Base-by-base conservation (phyloP, 2,797 vertebrate species). In the Sciurus carolinensis region DNA sequence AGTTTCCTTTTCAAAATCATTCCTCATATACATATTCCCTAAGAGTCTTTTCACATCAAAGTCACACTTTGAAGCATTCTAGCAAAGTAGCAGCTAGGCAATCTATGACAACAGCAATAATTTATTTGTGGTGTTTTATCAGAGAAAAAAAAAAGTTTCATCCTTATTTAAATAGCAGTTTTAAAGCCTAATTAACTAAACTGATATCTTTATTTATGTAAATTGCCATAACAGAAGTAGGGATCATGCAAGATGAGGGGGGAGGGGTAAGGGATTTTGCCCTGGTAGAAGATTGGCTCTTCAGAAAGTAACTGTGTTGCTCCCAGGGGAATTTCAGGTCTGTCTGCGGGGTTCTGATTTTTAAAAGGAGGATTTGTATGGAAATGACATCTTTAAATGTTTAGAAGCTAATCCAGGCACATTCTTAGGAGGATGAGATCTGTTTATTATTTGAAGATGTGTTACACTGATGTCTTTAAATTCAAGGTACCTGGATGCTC, bases 151-250 rank as follows among this genome's bases (percentile, higher is more conserved):
- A 92, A 96, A 96, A 95, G 82, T 87, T 95, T 76, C 91, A 83
- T 88, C 94, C 54, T 96, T 93, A 88, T 95, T 97, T 96, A 97
- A 96, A 94, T 93, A 95, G 94, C 59, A 44, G 71, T 97, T 97
- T 95, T 96, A 96, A 95, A 95, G 69, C 84, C 93, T 97, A 97
- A 97, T 98, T 97, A 97, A 97, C 80, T 93, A 95, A 96, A 95
- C 28, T 82, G 88, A 96, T 97, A 96, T 83, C 80, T 96, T 96
- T 95, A 42, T 93, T 54, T 87, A 81, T 95, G 92, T 85, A 93
- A 97, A 97, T 94, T 95, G 73, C 93, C 69, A 8, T 83, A 85
- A 75, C 71, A 73, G 73, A 97, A 90, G 88, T 93, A 81, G 54
- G 28, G 57, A n/a, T 11, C 83, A 36, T 64, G 50, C 12, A 76